A percentile compares a stretch with the other conserved stretches of the same genome.
These are phyloP conservation scores for Sycobia sp. DNA, from an alignment of 1,140 invertebrate genomes.

Conservation along the genomic window DNA sequence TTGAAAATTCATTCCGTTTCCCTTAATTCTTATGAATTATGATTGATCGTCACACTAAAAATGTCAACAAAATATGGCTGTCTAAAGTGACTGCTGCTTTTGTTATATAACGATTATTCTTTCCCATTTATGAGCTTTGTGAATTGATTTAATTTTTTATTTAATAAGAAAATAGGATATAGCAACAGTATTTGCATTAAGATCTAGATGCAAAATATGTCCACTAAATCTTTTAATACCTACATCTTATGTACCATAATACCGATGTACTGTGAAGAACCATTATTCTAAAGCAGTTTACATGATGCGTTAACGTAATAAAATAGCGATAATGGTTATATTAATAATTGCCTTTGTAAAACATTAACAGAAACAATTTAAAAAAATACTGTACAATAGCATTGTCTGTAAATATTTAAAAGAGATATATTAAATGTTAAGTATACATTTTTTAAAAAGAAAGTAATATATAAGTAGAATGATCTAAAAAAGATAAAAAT, in stretches of 20 bases:
- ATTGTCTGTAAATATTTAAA: slow-evolving; percentile 61
- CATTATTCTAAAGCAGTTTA: slow-evolving; percentile 52
- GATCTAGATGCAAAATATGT: slow-evolving; percentile 20
- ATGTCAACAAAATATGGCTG: too few relatives aligned
- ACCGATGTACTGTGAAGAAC: slow-evolving; percentile 44
- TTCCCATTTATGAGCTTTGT: neutral
- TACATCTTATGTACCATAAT: slow-evolving; percentile 30
- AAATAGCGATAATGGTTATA: slow-evolving; percentile 54
- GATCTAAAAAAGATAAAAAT: slow-evolving; percentile 50
- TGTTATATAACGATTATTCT: neutral
- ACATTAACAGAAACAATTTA: slow-evolving; percentile 53
- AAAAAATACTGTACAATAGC: slow-evolving; percentile 55
- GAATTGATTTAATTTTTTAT: neutral
- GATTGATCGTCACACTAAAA: too few relatives aligned
- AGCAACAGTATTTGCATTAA: neutral
- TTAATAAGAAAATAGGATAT: slow-evolving; percentile 7
- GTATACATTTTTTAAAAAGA: slow-evolving; percentile 63
- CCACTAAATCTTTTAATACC: slow-evolving; percentile 23
- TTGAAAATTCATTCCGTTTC: too few relatives aligned
- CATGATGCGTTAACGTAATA: slow-evolving; percentile 45
- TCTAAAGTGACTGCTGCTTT: too few relatives aligned
- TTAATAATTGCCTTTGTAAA: slow-evolving; percentile 61
- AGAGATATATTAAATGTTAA: slow-evolving; percentile 60
- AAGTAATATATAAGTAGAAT: slow-evolving; percentile 62
- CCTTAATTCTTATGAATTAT: too few relatives aligned